A percentile compares a stretch with the other conserved stretches of the same genome.
phyloP scores from a whole-genome alignment of 2,797 vertebrate genomes.

The Fistularia commersonii region DNA sequence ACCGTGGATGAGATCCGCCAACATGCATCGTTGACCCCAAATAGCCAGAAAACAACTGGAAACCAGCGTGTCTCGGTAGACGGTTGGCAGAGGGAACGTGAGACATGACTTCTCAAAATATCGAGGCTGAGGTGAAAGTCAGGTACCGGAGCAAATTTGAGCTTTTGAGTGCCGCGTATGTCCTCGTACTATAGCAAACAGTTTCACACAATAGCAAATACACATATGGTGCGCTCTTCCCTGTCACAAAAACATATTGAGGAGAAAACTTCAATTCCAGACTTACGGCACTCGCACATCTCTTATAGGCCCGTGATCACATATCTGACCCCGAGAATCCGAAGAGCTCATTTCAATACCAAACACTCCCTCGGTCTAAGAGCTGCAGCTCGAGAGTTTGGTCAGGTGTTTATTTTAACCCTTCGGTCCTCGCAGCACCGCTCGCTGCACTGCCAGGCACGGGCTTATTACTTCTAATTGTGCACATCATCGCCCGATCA shows the following conservation, averaged over 20 bases:
- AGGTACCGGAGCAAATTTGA: constrained; percentile 5
- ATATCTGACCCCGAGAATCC: too few species aligned
- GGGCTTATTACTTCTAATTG: too few species aligned
- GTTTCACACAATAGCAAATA: constrained; percentile 29
- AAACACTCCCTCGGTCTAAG: too few species aligned
- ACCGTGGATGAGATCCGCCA: constrained; percentile 44
- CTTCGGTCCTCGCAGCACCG: too few species aligned
- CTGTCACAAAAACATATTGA: constrained; percentile 29
- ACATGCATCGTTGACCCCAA: constrained; percentile 42
- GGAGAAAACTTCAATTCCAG: too few species aligned
- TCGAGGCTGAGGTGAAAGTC: constrained; percentile 17
- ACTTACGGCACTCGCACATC: too few species aligned
- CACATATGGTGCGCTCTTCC: constrained; percentile 1
- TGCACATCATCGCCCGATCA: too few species aligned
- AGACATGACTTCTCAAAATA: constrained; percentile 25
- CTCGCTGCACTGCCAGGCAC: too few species aligned
- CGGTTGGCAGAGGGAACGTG: constrained; percentile 13
- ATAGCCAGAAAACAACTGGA: constrained; percentile 49
- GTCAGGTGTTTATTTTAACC: too few species aligned
- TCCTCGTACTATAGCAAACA: constrained; percentile 12
- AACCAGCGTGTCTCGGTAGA: constrained; percentile 15
- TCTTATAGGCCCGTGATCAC: too few species aligned
- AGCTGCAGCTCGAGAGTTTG: too few species aligned
- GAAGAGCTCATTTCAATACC: too few species aligned
- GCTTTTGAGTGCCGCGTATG: constrained; percentile 8